Evolutionary conservation across 2,888 invertebrate genomes (phyloP).

Genomic region (Polyploca ridens): DNA sequence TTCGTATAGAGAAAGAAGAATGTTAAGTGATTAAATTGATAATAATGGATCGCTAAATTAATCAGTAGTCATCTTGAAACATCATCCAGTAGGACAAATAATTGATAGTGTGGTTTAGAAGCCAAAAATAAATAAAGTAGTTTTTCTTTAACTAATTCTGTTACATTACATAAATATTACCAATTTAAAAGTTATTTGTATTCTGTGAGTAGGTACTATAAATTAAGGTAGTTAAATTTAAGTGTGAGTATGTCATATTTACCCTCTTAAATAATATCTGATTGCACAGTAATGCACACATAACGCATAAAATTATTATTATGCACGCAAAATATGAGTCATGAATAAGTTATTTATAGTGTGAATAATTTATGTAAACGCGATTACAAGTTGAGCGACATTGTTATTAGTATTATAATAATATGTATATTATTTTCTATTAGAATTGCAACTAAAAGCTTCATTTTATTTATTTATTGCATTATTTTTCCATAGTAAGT

Average conservation of each 20-base stretch:
- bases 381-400: neutral
- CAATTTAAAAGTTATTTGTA: too few relatives aligned
- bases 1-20: too few relatives aligned
- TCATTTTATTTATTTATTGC: neutral
- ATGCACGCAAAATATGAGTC: neutral
- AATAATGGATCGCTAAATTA: too few relatives aligned
- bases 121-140: too few relatives aligned
- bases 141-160: too few relatives aligned
- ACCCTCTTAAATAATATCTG: neutral
- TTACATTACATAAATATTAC: too few relatives aligned
- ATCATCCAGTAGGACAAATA: too few relatives aligned
- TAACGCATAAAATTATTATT: conserved; percentile 6
- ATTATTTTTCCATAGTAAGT: too few relatives aligned
- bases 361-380: neutral
- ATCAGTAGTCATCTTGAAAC: too few relatives aligned
- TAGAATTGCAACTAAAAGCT: neutral
- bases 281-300: neutral
- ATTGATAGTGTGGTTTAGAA: too few relatives aligned
- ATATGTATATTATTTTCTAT: neutral
- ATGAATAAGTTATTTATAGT: neutral
- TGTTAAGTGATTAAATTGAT: too few relatives aligned
- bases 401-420: neutral
- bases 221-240: neutral
- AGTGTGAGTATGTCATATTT: neutral
- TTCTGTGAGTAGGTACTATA: too few relatives aligned